Evolutionary conservation across 2,797 vertebrate genomes (phyloP).

Genomic region (Macroramphosus scolopax): DNA sequence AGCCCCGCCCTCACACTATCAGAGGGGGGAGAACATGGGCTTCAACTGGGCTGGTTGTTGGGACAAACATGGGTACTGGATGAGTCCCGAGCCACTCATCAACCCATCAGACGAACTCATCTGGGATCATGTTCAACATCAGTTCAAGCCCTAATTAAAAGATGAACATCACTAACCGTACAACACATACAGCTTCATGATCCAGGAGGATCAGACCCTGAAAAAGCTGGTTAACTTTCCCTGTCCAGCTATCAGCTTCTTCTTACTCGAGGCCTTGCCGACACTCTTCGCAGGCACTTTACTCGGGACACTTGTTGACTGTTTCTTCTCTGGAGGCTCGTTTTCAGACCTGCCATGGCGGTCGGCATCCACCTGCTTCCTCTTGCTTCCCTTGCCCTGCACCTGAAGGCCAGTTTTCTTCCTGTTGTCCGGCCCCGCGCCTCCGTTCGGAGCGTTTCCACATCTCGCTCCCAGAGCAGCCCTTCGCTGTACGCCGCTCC

Average conservation of each 20-base stretch:
- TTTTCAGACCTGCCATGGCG: conserved; percentile 75
- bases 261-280: conserved; percentile 71
- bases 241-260: conserved; percentile 87
- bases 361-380: conserved; percentile 82
- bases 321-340: conserved; percentile 79
- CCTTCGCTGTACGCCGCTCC: conserved; percentile 49
- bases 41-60: no score
- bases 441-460: conserved; percentile 76
- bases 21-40: no score
- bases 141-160: no score
- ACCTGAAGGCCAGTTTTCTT: conserved; percentile 66
- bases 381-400: conserved; percentile 77
- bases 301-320: conserved; percentile 54
- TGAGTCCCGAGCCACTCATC: no score
- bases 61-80: no score
- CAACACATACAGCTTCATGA: neutral
- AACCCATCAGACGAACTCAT: no score
- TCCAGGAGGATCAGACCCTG: conserved; percentile 73
- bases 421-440: conserved; percentile 51
- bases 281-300: conserved; percentile 61
- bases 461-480: conserved; percentile 68
- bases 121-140: no score
- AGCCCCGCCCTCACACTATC: no score
- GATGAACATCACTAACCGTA: no score
- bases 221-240: conserved; percentile 89